Evolutionary conservation across 2,888 invertebrate species (phyloP).

Genomic region (Smittia aterrima): DNA sequence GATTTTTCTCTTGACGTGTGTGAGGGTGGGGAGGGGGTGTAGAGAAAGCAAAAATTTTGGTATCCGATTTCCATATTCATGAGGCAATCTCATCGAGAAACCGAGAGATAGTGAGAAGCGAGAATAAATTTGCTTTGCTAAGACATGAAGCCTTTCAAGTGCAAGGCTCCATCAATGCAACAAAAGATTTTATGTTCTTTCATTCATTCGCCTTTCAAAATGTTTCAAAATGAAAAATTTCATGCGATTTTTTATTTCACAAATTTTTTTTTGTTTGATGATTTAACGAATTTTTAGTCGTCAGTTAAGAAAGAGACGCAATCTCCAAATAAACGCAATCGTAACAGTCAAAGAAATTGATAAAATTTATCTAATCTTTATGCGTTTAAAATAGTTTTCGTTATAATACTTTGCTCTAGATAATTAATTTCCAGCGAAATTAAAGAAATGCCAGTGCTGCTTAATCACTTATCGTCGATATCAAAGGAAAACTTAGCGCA

Average conservation of each 20-base stretch:
- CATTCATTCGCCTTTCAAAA: not conserved
- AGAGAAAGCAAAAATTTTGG: conserved; percentile 20
- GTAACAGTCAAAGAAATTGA: conserved; percentile 15
- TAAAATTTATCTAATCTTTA: conserved; percentile 11
- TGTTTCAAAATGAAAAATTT: conserved; percentile 40
- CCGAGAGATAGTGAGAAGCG: not conserved
- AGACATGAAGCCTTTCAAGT: not conserved
- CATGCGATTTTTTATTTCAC: not conserved
- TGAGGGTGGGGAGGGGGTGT: not conserved
- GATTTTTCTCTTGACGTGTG: not conserved
- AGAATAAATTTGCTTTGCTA: conserved; percentile 1
- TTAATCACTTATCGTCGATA: too few species aligned
- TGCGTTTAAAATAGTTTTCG: conserved; percentile 18
- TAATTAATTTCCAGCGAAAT: not conserved
- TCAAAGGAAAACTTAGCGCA: too few species aligned
- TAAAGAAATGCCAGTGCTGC: too few species aligned
- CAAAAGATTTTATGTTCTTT: not conserved
- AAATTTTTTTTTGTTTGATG: not conserved
- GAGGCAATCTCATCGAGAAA: conserved; percentile 7
- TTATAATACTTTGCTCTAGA: not conserved
- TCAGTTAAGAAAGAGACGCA: too few species aligned
- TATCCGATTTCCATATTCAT: conserved; percentile 32
- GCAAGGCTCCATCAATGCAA: not conserved
- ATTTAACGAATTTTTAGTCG: not conserved
- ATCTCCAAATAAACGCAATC: not conserved